Conservation (phyloP, 2,888 invertebrate species). For the Polyploca ridens region DNA sequence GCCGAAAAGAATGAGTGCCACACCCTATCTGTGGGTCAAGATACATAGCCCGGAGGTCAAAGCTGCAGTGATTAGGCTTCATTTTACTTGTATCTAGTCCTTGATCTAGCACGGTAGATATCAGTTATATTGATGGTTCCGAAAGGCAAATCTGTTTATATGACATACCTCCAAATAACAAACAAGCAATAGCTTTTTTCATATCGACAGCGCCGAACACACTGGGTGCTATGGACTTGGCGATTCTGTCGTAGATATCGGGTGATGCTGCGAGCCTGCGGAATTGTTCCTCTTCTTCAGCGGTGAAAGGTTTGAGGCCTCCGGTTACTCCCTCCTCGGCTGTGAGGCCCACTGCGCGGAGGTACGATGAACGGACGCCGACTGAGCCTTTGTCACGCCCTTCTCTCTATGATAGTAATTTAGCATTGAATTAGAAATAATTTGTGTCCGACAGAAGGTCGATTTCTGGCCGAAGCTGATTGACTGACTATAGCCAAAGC, state of each 20-base stretch:
- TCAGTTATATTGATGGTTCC: too few species aligned
- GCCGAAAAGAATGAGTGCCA: too few species aligned
- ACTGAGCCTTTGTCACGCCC: conserved; percentile 91
- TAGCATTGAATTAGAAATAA: neutral
- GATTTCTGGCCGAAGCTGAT: too few species aligned
- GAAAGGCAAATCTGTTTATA: neutral
- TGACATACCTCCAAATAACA: conserved; percentile 93
- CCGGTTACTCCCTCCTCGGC: conserved; percentile 93
- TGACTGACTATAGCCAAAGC: too few species aligned
- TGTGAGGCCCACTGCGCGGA: conserved; percentile 96
- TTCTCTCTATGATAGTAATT: conserved; percentile 76
- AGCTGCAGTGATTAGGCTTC: too few species aligned
- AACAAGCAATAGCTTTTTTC: conserved; percentile 97
- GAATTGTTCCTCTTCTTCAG: conserved; percentile 88
- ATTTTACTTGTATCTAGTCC: too few species aligned
- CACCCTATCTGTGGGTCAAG: too few species aligned
- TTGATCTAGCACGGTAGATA: too few species aligned
- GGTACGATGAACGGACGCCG: conserved; percentile 97
- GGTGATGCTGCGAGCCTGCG: conserved; percentile 92
- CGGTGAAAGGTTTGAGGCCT: conserved; percentile 80
- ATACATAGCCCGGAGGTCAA: too few species aligned
- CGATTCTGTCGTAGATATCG: conserved; percentile 94
- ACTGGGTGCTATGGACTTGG: conserved; percentile 97
- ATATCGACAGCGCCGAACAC: conserved; percentile 97
- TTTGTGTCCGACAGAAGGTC: too few species aligned